Conservation (phyloP, 2,888 invertebrate species). For the Cerceris rybyensis region DNA sequence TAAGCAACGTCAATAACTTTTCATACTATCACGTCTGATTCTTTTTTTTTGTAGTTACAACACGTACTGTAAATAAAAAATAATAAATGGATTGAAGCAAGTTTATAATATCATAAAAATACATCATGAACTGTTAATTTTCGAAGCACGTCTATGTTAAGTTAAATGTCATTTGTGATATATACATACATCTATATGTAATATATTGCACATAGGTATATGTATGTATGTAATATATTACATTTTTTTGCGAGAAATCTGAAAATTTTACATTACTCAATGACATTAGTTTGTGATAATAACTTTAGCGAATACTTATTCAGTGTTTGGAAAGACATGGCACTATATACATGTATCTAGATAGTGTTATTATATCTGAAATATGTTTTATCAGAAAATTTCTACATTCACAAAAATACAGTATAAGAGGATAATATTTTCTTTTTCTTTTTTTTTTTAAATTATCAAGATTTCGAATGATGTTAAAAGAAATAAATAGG, state of each 20-base stretch:
- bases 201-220: slow-evolving; percentile 29
- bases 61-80: slow-evolving; percentile 53
- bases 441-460: slow-evolving; percentile 20
- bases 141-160: slow-evolving; percentile 23
- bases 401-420: slow-evolving; percentile 25
- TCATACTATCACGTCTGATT: slow-evolving; percentile 30
- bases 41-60: slow-evolving; percentile 46
- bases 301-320: slow-evolving; percentile 38
- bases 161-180: slow-evolving; percentile 25
- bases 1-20: slow-evolving; percentile 36
- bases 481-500: slow-evolving; percentile 49
- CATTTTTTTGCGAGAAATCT: slow-evolving; percentile 28
- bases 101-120: slow-evolving; percentile 44
- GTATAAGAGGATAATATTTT: slow-evolving; percentile 23
- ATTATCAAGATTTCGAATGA: slow-evolving; percentile 38
- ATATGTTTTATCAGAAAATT: slow-evolving; percentile 30
- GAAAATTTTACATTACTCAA: slow-evolving; percentile 29
- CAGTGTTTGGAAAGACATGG: slow-evolving; percentile 57
- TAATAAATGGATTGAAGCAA: slow-evolving; percentile 48
- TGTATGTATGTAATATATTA: slow-evolving; percentile 32
- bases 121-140: slow-evolving; percentile 39
- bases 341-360: slow-evolving; percentile 58
- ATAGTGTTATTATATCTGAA: slow-evolving; percentile 37
- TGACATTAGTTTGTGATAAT: slow-evolving; percentile 37
- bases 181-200: slow-evolving; percentile 41